Conservation (phyloP, 2,797 vertebrate genomes). For the Pseudochromis fuscus region DNA sequence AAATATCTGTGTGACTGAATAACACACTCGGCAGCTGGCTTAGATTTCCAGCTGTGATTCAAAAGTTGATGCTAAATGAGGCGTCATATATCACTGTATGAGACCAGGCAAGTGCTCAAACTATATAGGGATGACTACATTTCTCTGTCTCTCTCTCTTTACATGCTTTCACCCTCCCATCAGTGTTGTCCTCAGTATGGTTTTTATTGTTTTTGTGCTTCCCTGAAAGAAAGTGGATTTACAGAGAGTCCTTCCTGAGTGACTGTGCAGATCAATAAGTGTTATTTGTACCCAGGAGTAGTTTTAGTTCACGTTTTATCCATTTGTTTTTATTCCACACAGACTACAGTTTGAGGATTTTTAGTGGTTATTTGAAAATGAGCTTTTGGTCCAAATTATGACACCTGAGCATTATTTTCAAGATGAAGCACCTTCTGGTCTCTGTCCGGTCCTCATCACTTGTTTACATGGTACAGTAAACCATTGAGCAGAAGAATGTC, state of each 20-base stretch:
- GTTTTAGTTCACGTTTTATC: neutral
- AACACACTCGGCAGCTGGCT: neutral
- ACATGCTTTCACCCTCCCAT: neutral
- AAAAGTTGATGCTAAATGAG: neutral
- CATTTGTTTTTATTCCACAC: neutral
- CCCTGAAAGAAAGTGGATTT: constrained; percentile 1
- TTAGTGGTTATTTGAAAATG: neutral
- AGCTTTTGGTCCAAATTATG: neutral
- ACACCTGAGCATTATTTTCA: constrained; percentile 2
- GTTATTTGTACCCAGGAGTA: neutral
- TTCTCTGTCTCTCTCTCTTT: neutral
- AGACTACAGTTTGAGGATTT: neutral
- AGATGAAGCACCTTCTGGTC: neutral
- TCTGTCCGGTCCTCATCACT: neutral
- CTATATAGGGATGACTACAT: neutral
- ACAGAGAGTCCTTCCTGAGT: neutral
- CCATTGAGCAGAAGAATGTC: constrained; percentile 35
- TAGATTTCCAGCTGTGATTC: neutral
- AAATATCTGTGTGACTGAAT: neutral
- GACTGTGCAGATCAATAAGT: constrained; percentile 41
- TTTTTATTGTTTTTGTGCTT: constrained; percentile 26
- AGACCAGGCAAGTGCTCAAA: neutral
- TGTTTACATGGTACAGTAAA: neutral
- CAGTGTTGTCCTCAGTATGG: neutral
- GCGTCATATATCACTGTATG: neutral